Conservation (phyloP, 1,140 invertebrate genomes). For the Piezodorus guildinii region DNA sequence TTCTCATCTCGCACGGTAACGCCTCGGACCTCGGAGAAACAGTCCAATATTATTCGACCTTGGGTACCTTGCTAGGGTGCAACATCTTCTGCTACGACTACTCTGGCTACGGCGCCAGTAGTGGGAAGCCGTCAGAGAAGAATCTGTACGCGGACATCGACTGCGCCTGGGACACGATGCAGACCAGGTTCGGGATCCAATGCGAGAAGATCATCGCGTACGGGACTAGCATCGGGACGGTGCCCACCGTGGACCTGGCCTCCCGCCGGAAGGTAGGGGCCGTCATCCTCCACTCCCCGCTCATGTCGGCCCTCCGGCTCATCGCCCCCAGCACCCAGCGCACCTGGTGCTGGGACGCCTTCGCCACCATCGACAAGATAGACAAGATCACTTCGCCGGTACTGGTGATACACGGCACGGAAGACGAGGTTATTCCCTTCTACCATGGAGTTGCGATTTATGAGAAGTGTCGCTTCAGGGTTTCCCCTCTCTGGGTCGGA, state of each 20-base stretch:
- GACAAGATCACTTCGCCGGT: conserved; percentile 55
- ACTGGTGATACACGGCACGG: conserved; percentile 57
- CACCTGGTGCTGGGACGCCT: conserved; percentile 21
- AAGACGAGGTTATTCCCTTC: neutral
- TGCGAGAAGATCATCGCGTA: conserved; percentile 60
- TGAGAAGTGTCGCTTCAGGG: too few species aligned
- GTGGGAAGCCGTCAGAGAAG: conserved; percentile 58
- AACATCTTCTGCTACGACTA: conserved; percentile 70
- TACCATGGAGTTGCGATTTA: too few species aligned
- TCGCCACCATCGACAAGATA: conserved; percentile 47
- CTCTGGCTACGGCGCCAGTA: conserved; percentile 47
- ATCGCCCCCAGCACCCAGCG: conserved; percentile 8
- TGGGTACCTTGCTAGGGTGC: conserved; percentile 54
- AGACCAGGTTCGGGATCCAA: conserved; percentile 48
- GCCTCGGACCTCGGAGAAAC: conserved; percentile 56
- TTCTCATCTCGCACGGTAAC: conserved; percentile 48
- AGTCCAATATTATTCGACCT: conserved; percentile 54
- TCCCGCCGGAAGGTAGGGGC: conserved; percentile 52
- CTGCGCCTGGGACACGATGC: conserved; percentile 47
- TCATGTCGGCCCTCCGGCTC: conserved; percentile 15
- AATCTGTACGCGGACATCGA: conserved; percentile 65
- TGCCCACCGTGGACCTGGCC: conserved; percentile 54
- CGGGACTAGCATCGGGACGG: conserved; percentile 55
- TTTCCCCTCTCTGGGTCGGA: too few species aligned
- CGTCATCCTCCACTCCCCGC: conserved; percentile 41